These are phyloP conservation scores for Trinorchestia longiramus DNA, from an alignment of 1,140 invertebrate genomes.

Conservation along the genomic window DNA sequence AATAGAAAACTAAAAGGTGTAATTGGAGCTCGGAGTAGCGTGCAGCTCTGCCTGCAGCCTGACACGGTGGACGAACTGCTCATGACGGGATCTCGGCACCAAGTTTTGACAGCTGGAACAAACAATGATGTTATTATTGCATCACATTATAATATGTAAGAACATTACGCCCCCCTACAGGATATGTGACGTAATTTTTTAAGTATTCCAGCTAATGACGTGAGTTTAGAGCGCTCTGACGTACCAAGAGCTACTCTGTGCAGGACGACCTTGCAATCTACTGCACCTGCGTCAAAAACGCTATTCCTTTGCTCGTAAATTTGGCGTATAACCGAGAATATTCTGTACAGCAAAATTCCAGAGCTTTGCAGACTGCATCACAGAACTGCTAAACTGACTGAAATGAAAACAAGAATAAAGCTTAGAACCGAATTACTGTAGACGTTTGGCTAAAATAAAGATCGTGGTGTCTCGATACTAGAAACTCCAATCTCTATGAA, in stretches of 20 bases:
- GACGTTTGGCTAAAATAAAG: not conserved
- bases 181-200: not conserved
- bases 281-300: not conserved
- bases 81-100: constrained; percentile 10
- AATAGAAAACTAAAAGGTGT: not conserved
- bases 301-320: not conserved
- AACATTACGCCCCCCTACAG: no score
- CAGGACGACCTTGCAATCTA: no score
- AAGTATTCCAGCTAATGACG: not conserved
- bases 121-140: constrained; percentile 58
- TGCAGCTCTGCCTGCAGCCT: no score
- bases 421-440: not conserved
- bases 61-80: not conserved
- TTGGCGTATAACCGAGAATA: not conserved
- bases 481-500: not conserved
- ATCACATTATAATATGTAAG: not conserved
- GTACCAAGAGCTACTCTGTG: not conserved
- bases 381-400: not conserved
- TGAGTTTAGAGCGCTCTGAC: not conserved
- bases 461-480: not conserved
- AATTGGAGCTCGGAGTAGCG: not conserved
- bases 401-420: not conserved
- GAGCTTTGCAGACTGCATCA: not conserved
- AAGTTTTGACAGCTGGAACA: constrained; percentile 51
- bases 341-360: not conserved